Percentiles rank a stretch among this genome's conserved stretches.
Evolutionary conservation across 2,888 invertebrate species (phyloP).

Genomic region (Plutella xylostella): DNA sequence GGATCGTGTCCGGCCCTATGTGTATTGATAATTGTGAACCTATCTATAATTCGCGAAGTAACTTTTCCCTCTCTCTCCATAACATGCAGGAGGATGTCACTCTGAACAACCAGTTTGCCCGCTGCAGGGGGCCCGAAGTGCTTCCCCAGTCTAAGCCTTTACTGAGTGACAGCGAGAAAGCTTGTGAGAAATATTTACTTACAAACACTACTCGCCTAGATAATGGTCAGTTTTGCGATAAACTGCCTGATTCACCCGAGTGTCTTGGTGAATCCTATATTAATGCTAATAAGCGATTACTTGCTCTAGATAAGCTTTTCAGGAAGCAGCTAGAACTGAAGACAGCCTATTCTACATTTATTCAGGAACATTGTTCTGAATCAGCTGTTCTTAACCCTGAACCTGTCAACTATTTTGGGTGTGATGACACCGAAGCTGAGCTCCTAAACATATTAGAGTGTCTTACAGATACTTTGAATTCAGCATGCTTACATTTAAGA

Average conservation of each 20-base stretch:
- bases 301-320: not conserved
- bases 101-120: no score
- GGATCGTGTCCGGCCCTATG: not conserved
- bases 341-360: conserved; percentile 8
- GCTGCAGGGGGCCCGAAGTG: not conserved
- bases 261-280: not conserved
- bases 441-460: conserved; percentile 6
- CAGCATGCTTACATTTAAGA: conserved; percentile 10
- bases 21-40: no score
- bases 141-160: not conserved
- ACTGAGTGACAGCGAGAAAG: not conserved
- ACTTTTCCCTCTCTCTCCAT: not conserved
- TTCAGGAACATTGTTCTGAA: conserved; percentile 17
- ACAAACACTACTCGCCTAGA: not conserved
- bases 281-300: not conserved
- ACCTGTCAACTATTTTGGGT: conserved; percentile 8
- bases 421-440: conserved; percentile 6
- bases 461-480: not conserved
- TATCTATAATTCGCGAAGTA: no score
- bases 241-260: not conserved
- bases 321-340: not conserved
- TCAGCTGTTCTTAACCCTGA: conserved; percentile 20
- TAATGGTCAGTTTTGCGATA: not conserved
- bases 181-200: not conserved
- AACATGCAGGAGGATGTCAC: not conserved